Conservation (phyloP, 2,113 vertebrate genomes). For the Stictonetta naevosa region DNA sequence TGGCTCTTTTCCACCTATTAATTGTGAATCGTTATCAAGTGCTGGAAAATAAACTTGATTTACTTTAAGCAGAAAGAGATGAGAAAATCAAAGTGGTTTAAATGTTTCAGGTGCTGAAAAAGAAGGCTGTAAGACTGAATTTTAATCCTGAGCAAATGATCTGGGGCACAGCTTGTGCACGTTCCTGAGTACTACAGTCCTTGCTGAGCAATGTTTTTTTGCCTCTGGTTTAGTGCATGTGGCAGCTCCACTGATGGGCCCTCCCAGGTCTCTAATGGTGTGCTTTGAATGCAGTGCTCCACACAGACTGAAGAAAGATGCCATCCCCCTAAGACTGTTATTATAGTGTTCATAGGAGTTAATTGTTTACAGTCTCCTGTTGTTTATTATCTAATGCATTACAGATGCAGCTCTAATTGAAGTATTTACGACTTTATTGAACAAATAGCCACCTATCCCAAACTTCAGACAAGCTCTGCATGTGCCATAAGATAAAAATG, state of each 20-base stretch:
- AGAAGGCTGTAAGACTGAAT: conserved; percentile 2
- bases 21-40: background rate
- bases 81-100: conserved; percentile 11
- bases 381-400: background rate
- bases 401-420: conserved; percentile 11
- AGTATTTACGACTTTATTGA: background rate
- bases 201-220: conserved; percentile 47
- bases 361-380: conserved; percentile 13
- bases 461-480: background rate
- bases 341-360: conserved; percentile 7
- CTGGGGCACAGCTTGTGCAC: background rate
- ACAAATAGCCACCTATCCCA: background rate
- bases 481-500: background rate
- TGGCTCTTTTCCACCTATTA: conserved; percentile 35
- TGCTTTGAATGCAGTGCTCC: conserved; percentile 25
- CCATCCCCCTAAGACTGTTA: background rate
- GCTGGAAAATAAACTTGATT: conserved; percentile 2
- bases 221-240: background rate
- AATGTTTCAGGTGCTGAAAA: conserved; percentile 18
- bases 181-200: background rate
- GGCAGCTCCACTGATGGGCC: conserved; percentile 14
- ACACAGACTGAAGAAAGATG: conserved; percentile 19
- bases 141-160: conserved; percentile 6
- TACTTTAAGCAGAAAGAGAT: conserved; percentile 19
- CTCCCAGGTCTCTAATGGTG: conserved; percentile 24